A percentile compares a stretch with the other conserved stretches of the same genome.
Conservation (phyloP, 2,888 invertebrate genomes). For the Panorpa germanica region DNA sequence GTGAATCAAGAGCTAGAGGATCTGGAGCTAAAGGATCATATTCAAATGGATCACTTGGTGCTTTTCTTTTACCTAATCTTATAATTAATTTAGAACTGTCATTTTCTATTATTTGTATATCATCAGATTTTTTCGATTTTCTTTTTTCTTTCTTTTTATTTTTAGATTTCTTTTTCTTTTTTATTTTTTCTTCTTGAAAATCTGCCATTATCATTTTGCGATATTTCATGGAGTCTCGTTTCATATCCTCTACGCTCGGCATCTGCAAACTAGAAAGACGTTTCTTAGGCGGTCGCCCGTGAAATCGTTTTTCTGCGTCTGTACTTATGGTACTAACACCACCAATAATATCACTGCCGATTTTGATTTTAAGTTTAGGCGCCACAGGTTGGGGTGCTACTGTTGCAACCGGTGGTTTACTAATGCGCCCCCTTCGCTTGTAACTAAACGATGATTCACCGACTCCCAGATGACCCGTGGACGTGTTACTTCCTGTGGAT, state of each 20-base stretch:
- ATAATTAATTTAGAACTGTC: constrained; percentile 60
- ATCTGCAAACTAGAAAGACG: constrained; percentile 41
- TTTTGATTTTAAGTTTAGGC: constrained; percentile 65
- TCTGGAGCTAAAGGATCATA: constrained; percentile 12
- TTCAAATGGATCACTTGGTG: constrained; percentile 16
- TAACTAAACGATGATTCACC: constrained; percentile 13
- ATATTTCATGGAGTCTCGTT: constrained; percentile 74
- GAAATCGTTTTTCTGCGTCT: constrained; percentile 27
- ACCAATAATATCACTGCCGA: constrained; percentile 34
- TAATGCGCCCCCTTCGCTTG: constrained; percentile 21
- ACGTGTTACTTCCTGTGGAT: constrained; percentile 22
- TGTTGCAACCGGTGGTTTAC: constrained; percentile 20
- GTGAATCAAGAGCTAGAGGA: not conserved
- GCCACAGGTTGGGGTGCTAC: constrained; percentile 24
- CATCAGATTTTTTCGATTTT: constrained; percentile 22
- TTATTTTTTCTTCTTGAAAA: constrained; percentile 47
- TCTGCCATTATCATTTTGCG: constrained; percentile 69
- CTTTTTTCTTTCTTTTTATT: constrained; percentile 23
- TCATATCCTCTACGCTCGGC: constrained; percentile 62
- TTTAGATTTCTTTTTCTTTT: constrained; percentile 20
- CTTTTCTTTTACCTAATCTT: constrained; percentile 31
- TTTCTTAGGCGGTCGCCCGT: constrained; percentile 65
- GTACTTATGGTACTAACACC: constrained; percentile 15
- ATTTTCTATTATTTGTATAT: constrained; percentile 36
- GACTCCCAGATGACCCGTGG: constrained; percentile 17